Evolutionary conservation across 2,888 invertebrate species (phyloP).

Genomic region (Drepanosiphum platanoidis): DNA sequence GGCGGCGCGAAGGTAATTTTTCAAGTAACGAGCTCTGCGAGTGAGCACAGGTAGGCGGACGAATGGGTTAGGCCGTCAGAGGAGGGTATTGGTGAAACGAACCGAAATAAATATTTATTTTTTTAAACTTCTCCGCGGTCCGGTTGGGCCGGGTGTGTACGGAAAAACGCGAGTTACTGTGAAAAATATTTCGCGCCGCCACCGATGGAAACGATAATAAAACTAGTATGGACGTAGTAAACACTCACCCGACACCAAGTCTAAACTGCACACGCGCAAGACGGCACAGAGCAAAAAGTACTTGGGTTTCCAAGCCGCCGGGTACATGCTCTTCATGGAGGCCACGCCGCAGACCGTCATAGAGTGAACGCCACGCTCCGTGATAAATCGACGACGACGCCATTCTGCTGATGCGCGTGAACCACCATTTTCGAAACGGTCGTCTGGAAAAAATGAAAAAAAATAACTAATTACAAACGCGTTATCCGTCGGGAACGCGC

Average conservation of each 20-base stretch:
- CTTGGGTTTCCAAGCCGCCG: slow-evolving; percentile 58
- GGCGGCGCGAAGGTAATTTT: no score
- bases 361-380: slow-evolving; percentile 19
- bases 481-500: background rate
- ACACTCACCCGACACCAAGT: slow-evolving; percentile 44
- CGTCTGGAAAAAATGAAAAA: background rate
- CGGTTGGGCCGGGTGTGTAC: no score
- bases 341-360: slow-evolving; percentile 42
- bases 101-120: no score
- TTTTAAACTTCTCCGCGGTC: no score
- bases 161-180: no score
- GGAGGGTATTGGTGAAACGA: no score
- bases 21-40: no score
- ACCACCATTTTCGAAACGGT: slow-evolving; percentile 42
- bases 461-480: background rate
- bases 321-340: slow-evolving; percentile 49
- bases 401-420: slow-evolving; percentile 25
- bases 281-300: slow-evolving; percentile 42
- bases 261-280: slow-evolving; percentile 43
- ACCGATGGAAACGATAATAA: background rate
- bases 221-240: background rate
- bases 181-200: no score
- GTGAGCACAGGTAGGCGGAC: no score
- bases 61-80: no score
- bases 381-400: slow-evolving; percentile 23